Base-by-base conservation (phyloP, 1,140 invertebrate genomes). In the Bacillus rossius region DNA sequence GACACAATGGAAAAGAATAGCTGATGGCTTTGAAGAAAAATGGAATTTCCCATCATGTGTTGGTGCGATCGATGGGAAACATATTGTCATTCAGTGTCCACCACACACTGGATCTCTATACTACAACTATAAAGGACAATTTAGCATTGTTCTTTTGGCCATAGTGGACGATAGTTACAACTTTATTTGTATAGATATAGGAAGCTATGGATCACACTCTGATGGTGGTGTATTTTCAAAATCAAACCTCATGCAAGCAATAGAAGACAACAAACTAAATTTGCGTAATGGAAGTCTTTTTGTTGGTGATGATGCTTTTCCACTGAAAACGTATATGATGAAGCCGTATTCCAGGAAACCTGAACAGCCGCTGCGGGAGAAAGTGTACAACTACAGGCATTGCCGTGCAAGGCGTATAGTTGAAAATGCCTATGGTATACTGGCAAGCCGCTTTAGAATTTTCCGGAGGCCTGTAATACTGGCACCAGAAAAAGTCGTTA, bases 301-400 rank as follows among this genome's bases (percentile, higher is more conserved):
- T 60, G 68, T 79, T 38, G 78, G 71, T 25, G 77, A 80, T 69
- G 75, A 78, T 60, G 75, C 74, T 53, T 80, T 78, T 69, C 68
- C 69, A 22, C 56, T 80, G 55, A 65, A 55, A 26, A 57, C 63
- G 8, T 69, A 73, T 57, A 38, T 79, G 61, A 69, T 79, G 68
- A 72, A 71, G 43, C 77, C 75, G 61, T 80, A 73, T 59, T 61
- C 70, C 29, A 59, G 62, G n/a, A 63, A 51, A 55, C 55, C 57
- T 20, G 41, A 61, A 62, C 42, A 75, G 10, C 64, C 63, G 55
- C 37, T 66, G 23, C 59, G 67, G 52, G 57, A 73, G 57, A 65
- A 63, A 38, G 65, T 75, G 56, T 77, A 71, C 57, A 77, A 79
- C 64, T 77, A 76, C 64, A 57, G 75, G 54, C 61, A 77, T 3